Base-by-base conservation (phyloP, 2,888 invertebrate genomes). In the Phoenoteleia sp. region DNA sequence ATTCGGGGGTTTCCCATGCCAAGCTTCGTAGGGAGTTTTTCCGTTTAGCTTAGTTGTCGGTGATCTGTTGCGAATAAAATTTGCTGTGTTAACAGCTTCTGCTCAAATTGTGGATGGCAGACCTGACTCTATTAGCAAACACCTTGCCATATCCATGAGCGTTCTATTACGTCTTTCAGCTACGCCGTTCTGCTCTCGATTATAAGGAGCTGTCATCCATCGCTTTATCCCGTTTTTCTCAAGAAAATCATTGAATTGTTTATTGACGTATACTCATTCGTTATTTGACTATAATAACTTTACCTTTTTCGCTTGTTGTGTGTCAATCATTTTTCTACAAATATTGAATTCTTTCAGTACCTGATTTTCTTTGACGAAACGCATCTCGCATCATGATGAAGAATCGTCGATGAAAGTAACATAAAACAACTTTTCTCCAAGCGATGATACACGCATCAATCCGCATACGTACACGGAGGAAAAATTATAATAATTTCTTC, bases 301-400 rank as follows among this genome's bases (percentile, higher is more conserved):
- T 3, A 60, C n/a, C 11, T 58, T 33, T 47, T 47, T 60, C 9
- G 39, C 60, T 52, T 88, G 75, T 4, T 85, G 76, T 6, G 74
- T 88, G 52, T 86, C 87, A 0, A 85, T 75, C 11, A 69, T 54
- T 5, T 52, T 69, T 45, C 85, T 81, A 49, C 58, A 88, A 2
- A 60, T 74, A 13, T 86, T 76, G 25, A 89, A 88, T 27, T 62
- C 67, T 1, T 67, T 17, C 15, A 76, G 27, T n/a, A n/a, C n/a
- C n/a, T n/a, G n/a, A n/a, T n/a, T n/a, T n/a, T n/a, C n/a, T n/a
- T n/a, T n/a, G n/a, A n/a, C n/a, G n/a, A n/a, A n/a, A n/a, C n/a
- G n/a, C n/a, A n/a, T n/a, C n/a, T n/a, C n/a, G n/a, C n/a, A n/a
- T n/a, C n/a, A n/a, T n/a, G n/a, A n/a, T n/a, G n/a, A n/a, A n/a